These are phyloP conservation scores for Temnopleurus reevesii DNA, from an alignment of 53 echinoderm and acorn worm genomes.

Conservation along the genomic window DNA sequence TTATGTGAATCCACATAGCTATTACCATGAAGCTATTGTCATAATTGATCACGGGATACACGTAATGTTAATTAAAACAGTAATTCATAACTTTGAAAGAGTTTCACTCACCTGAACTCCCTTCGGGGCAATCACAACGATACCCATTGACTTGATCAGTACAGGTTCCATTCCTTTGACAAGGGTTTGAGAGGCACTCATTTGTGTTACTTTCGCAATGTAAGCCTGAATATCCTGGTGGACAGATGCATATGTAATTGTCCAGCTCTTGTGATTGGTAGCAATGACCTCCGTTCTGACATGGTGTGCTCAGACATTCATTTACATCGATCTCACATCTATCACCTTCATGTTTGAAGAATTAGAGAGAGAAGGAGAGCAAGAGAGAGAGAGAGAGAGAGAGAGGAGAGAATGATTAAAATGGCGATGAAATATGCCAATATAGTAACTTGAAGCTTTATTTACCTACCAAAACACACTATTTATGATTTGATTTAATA, in stretches of 20 bases:
- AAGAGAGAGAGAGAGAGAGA: too few relatives aligned
- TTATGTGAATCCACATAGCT: too few relatives aligned
- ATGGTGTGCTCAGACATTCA: slow-evolving; percentile 69
- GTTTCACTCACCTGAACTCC: slow-evolving; percentile 57
- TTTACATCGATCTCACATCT: slow-evolving; percentile 64
- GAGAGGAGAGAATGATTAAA: too few relatives aligned
- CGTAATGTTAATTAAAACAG: too few relatives aligned
- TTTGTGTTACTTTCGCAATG: slow-evolving; percentile 65
- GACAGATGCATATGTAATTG: slow-evolving; percentile 69
- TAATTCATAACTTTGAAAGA: too few relatives aligned
- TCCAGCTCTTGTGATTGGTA: slow-evolving; percentile 26
- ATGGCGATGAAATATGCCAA: too few relatives aligned
- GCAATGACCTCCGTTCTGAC: slow-evolving; percentile 62
- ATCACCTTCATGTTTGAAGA: slow-evolving; percentile 48
- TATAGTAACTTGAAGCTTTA: too few relatives aligned
- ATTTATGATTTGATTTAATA: too few relatives aligned
- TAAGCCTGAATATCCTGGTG: slow-evolving; percentile 63
- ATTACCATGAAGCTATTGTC: too few relatives aligned
- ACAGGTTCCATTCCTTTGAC: slow-evolving; percentile 67
- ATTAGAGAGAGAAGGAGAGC: too few relatives aligned
- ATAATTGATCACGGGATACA: too few relatives aligned
- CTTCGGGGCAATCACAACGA: slow-evolving; percentile 64
- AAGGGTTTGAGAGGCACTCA: slow-evolving; percentile 70
- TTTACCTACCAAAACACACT: too few relatives aligned
- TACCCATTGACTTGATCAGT: slow-evolving; percentile 66